Conservation (phyloP, 2,113 vertebrate species). For the Rhagologus leucostigma region DNA sequence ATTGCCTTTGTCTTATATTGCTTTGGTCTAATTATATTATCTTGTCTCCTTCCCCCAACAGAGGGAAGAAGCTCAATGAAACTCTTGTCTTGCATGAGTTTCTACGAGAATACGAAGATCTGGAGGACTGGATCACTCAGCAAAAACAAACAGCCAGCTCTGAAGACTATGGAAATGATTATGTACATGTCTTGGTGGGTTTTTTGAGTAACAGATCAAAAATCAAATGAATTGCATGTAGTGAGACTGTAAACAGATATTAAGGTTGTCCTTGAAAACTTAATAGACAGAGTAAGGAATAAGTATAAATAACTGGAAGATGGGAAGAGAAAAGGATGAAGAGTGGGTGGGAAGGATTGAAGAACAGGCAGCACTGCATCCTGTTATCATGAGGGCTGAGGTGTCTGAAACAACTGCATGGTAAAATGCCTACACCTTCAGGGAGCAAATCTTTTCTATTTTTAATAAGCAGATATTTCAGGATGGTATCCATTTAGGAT, state of each 20-base stretch:
- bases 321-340: neutral
- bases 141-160: conserved; percentile 74
- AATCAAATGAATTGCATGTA: neutral
- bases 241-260: neutral
- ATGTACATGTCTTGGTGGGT: conserved; percentile 79
- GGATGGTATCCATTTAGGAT: neutral
- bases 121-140: conserved; percentile 80
- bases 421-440: neutral
- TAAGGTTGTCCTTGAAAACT: neutral
- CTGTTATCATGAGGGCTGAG: neutral
- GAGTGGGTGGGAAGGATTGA: neutral
- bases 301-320: neutral
- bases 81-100: conserved; percentile 81
- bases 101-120: conserved; percentile 75
- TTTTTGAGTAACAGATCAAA: neutral
- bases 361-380: neutral
- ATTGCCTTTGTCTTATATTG: neutral
- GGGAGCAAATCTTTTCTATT: neutral
- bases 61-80: conserved; percentile 71
- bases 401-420: neutral
- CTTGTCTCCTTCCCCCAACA: neutral
- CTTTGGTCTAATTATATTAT: neutral
- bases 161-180: conserved; percentile 77
- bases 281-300: neutral
- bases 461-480: neutral